Evolutionary conservation across 2,797 vertebrate genomes (phyloP), one percentile per base, ranked within the genome.

Genomic region (Bradypus variegatus): DNA sequence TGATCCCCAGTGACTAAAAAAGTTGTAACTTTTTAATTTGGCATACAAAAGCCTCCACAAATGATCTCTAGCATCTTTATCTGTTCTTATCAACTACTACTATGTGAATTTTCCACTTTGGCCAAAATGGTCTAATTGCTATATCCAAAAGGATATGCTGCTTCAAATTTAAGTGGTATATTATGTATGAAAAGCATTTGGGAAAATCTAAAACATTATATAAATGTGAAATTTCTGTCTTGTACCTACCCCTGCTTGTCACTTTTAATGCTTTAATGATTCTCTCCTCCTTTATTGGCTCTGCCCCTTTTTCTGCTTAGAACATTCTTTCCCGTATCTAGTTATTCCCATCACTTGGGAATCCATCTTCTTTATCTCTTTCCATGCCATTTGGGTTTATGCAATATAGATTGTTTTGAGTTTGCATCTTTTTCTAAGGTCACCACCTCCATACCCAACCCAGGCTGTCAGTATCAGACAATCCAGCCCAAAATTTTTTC

Each of bases 151-250:
- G 33, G 25, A 93, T 81, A 38, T 93, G 41, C 53, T 72, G n/a
- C 31, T 50, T 92, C 60, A 92, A 86, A 91, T 90, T 83, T 90
- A 86, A 88, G 50, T 29, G 29, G 25, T n/a, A 76, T 33, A 9
- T 89, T 91, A 76, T 58, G 45, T 85, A 15, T 77, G 31, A 75
- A 90, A 91, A 89, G 33, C 21, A 93, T 53, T 69, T 92, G 62
- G 65, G 25, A 81, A 93, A 90, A 84, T 48, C 33, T 76, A 33
- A 89, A 75, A 76, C 8, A 86, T 72, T 88, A 78, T 1, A 10
- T 65, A 72, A 86, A 27, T 82, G n/a, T 86, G 50, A 82, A 77
- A 78, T 91, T 67, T 87, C 45, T 90, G 69, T 53, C 50, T 80
- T 81, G 19, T 73, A 25, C 15, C 12, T 89, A 75, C 18, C n/a